These are phyloP conservation scores for Dynastes grantii DNA, from an alignment of 2,888 invertebrate species.

Conservation along the genomic window DNA sequence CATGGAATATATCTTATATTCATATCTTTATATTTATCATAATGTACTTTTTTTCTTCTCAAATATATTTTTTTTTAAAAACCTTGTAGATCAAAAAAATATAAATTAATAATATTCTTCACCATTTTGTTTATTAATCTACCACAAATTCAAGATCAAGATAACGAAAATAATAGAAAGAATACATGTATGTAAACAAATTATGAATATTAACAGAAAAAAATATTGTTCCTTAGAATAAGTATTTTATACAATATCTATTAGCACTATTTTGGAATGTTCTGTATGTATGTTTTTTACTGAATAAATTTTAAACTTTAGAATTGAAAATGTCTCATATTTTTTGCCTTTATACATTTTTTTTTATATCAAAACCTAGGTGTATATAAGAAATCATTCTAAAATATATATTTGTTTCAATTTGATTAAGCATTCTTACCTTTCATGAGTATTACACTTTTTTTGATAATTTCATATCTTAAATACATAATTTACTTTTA, in stretches of 20 bases:
- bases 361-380: conserved; percentile 1
- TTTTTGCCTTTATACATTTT: background rate
- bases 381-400: conserved; percentile 4
- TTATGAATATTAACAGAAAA: background rate
- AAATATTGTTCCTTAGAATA: background rate
- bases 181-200: background rate
- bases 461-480: background rate
- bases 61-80: conserved; percentile 65
- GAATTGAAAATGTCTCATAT: background rate
- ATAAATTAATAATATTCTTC: conserved; percentile 63
- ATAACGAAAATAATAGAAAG: background rate
- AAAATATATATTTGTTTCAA: conserved; percentile 5
- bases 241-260: background rate
- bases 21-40: conserved; percentile 9
- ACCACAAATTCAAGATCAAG: background rate
- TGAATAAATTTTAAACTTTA: background rate
- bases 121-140: background rate
- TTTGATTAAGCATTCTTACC: conserved; percentile 3
- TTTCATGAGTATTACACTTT: background rate
- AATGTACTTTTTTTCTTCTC: conserved; percentile 33
- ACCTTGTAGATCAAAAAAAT: conserved; percentile 68
- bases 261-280: background rate
- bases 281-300: background rate
- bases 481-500: background rate
- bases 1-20: conserved; percentile 65